A percentile compares a stretch with the other conserved stretches of the same genome.
Evolutionary conservation across 2,888 invertebrate genomes (phyloP).

Genomic region (Phragmatobia fuliginosa): DNA sequence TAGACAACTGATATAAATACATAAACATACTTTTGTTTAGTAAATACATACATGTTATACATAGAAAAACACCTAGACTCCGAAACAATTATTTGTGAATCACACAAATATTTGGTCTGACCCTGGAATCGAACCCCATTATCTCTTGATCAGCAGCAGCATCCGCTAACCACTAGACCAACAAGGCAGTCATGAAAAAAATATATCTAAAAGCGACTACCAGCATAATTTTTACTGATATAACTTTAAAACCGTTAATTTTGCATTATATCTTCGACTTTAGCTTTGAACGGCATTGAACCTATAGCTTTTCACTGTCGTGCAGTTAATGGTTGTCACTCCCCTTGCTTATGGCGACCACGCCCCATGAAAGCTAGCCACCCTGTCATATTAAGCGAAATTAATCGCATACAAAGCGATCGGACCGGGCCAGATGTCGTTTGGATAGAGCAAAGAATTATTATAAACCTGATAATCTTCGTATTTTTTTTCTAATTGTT

Average conservation of each 20-base stretch:
- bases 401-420: conserved; percentile 8
- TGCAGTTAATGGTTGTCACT: conserved; percentile 18
- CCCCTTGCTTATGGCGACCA: conserved; percentile 16
- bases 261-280: conserved; percentile 25
- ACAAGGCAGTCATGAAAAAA: no score
- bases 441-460: not conserved
- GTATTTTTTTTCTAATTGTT: not conserved
- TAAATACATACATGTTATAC: no score
- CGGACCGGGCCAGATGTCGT: conserved; percentile 3
- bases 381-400: conserved; percentile 1
- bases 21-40: no score
- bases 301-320: conserved; percentile 16
- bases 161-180: no score
- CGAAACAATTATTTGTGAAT: no score
- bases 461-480: not conserved
- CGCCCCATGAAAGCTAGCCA: conserved; percentile 10
- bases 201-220: not conserved
- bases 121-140: no score
- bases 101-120: no score
- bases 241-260: conserved; percentile 5
- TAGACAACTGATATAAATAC: no score
- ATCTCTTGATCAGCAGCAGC: no score
- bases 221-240: not conserved
- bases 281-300: conserved; percentile 28
- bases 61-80: no score